Conservation (phyloP, 1,140 invertebrate genomes). For the Drosophila pseudoananassae region DNA sequence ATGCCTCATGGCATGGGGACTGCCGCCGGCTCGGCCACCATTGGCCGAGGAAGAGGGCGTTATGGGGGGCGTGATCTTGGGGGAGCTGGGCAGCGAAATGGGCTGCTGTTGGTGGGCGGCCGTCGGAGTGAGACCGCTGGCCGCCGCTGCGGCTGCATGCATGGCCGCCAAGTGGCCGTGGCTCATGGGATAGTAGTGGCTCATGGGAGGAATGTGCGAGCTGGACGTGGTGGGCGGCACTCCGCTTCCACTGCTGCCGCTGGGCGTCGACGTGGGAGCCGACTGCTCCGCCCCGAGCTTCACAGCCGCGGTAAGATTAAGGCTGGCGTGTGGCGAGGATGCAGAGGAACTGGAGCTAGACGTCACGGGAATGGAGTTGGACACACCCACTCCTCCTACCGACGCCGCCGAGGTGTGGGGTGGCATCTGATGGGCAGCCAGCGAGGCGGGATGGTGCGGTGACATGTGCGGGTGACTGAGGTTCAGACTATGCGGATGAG, state of each 20-base stretch:
- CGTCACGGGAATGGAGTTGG: slow-evolving; percentile 52
- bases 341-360: slow-evolving; percentile 45
- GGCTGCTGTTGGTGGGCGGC: slow-evolving; percentile 75
- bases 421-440: slow-evolving; percentile 66
- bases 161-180: slow-evolving; percentile 74
- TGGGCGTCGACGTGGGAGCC: slow-evolving; percentile 64
- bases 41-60: slow-evolving; percentile 35
- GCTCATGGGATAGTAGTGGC: slow-evolving; percentile 66
- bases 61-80: slow-evolving; percentile 66
- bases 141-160: slow-evolving; percentile 64
- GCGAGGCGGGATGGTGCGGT: slow-evolving; percentile 68
- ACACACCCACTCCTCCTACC: slow-evolving; percentile 26
- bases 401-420: slow-evolving; percentile 59
- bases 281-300: slow-evolving; percentile 45
- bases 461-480: slow-evolving; percentile 81
- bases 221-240: slow-evolving; percentile 53
- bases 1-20: slow-evolving; percentile 77
- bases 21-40: slow-evolving; percentile 61
- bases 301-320: slow-evolving; percentile 63
- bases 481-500: slow-evolving; percentile 79
- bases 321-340: slow-evolving; percentile 70
- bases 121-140: slow-evolving; percentile 63
- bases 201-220: slow-evolving; percentile 79
- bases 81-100: slow-evolving; percentile 66
- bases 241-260: slow-evolving; percentile 22